Percentiles rank a stretch among this genome's conserved stretches.
These are phyloP conservation scores for Cerceris ruficornis DNA, from an alignment of 2,888 invertebrate species.

Conservation along the genomic window DNA sequence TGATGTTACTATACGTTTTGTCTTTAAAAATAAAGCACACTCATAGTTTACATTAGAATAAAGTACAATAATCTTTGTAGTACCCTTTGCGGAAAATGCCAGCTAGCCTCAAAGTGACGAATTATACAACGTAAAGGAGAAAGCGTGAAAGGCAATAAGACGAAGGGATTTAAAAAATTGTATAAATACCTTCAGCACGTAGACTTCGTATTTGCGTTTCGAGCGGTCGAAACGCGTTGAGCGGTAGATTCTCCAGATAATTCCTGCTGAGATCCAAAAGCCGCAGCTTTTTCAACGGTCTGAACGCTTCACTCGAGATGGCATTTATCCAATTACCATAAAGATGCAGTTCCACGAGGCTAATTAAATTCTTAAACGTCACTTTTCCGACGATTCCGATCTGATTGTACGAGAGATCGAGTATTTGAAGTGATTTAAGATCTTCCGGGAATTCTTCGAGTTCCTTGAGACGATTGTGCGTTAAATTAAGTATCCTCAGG, in stretches of 20 bases:
- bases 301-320: conserved; percentile 90
- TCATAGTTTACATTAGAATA: no score
- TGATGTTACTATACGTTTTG: no score
- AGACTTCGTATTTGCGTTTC: conserved; percentile 92
- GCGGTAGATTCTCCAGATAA: conserved; percentile 91
- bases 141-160: no score
- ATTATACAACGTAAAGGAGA: no score
- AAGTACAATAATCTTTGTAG: no score
- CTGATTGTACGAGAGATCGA: conserved; percentile 93
- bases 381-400: conserved; percentile 90
- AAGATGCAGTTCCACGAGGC: conserved; percentile 89
- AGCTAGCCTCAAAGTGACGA: no score
- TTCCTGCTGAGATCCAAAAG: conserved; percentile 92
- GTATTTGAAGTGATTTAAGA: conserved; percentile 89
- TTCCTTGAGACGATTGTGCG: conserved; percentile 92
- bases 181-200: conserved; percentile 88
- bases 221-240: conserved; percentile 89
- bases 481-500: conserved; percentile 90
- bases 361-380: conserved; percentile 89
- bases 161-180: no score
- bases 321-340: conserved; percentile 92
- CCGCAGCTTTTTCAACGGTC: conserved; percentile 88
- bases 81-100: no score
- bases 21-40: no score
- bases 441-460: conserved; percentile 92